Evolutionary conservation across 2,888 invertebrate species (phyloP).

Genomic region (Sesia bembeciformis): DNA sequence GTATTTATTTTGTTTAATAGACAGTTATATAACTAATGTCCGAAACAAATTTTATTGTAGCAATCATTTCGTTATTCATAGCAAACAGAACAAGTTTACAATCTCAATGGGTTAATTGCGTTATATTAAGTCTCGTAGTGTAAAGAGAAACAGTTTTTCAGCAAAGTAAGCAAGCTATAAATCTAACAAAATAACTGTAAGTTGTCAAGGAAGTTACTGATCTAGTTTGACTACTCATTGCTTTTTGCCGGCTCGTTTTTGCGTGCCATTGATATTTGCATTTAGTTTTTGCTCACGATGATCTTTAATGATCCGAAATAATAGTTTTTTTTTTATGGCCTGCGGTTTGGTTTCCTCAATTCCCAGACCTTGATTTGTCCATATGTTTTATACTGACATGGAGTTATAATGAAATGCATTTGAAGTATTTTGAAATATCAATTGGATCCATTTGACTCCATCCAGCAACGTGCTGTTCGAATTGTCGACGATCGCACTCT

Average conservation of each 20-base stretch:
- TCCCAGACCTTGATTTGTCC: slow-evolving; percentile 56
- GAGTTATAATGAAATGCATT: slow-evolving; percentile 20
- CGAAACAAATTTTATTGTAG: no score
- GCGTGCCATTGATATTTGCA: slow-evolving; percentile 26
- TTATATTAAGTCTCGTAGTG: no score
- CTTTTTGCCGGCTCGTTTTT: slow-evolving; percentile 27
- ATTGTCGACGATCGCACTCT: no score
- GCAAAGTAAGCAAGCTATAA: slow-evolving; percentile 23
- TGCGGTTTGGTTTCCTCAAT: slow-evolving; percentile 51
- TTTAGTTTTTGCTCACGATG: slow-evolving; percentile 31
- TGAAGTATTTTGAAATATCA: no score
- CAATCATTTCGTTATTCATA: no score
- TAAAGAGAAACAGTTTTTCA: no score
- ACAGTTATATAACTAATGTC: no score
- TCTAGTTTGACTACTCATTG: slow-evolving; percentile 40
- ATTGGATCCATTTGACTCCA: no score
- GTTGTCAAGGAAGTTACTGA: slow-evolving; percentile 38
- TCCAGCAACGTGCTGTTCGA: no score
- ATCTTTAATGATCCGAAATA: slow-evolving; percentile 54
- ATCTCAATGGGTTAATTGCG: no score
- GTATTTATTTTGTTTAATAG: no score
- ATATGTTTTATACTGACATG: slow-evolving; percentile 41
- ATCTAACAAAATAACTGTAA: slow-evolving; percentile 40
- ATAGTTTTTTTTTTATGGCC: slow-evolving; percentile 45
- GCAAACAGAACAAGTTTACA: no score